phyloP scores from a whole-genome alignment of 2,113 vertebrate genomes.

The Dasypus novemcinctus region DNA sequence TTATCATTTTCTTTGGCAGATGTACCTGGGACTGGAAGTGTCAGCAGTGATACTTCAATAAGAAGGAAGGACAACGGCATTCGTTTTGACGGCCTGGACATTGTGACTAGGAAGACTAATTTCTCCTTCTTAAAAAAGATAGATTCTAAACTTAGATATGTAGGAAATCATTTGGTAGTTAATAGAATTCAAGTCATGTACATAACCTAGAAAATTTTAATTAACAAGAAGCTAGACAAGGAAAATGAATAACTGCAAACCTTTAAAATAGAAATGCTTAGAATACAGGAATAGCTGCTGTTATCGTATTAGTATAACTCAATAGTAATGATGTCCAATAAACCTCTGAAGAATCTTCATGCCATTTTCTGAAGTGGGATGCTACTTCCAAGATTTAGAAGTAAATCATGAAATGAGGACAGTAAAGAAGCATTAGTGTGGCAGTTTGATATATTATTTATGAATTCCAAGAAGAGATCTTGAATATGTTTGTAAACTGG shows the following conservation, averaged over 20 bases:
- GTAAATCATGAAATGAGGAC: constrained; percentile 17
- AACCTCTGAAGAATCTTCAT: background rate
- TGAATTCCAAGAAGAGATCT: too few species aligned
- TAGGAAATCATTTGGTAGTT: constrained; percentile 31
- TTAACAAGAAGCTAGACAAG: background rate
- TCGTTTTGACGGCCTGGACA: background rate
- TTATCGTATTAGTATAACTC: constrained; percentile 21
- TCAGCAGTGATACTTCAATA: constrained; percentile 27
- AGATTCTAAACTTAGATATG: constrained; percentile 51
- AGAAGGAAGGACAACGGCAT: constrained; percentile 15
- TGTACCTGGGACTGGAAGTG: background rate
- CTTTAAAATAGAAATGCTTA: constrained; percentile 56
- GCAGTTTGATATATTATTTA: too few species aligned
- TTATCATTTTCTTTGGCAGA: background rate
- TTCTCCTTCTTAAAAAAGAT: constrained; percentile 43
- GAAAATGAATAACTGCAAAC: constrained; percentile 43
- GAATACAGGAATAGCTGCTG: background rate
- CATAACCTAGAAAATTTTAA: constrained; percentile 41
- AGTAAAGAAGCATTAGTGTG: background rate
- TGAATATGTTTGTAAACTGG: too few species aligned
- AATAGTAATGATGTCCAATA: constrained; percentile 9
- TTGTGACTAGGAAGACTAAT: constrained; percentile 17
- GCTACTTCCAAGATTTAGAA: constrained; percentile 27
- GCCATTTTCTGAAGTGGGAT: constrained; percentile 11
- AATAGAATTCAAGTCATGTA: constrained; percentile 58